Base-by-base conservation (phyloP, 92 coral and sea anemone species). In the Phenganax marumi region DNA sequence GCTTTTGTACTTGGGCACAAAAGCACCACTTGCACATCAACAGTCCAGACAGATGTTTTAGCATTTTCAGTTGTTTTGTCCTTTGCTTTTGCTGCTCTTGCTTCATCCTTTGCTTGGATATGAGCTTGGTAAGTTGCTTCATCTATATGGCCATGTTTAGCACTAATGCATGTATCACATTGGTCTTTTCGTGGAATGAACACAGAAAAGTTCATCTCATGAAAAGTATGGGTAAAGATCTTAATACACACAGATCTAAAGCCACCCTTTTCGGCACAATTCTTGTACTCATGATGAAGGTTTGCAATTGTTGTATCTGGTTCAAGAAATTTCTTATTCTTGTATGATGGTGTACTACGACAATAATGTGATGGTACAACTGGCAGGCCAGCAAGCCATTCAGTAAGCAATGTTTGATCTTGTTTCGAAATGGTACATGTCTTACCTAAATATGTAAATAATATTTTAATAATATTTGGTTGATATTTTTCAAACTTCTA, bases 11-110 rank as follows among this genome's bases (percentile, higher is more conserved):
- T 55, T 56, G 82, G 82, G 25, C 68, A 26, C 9, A 64, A 14
- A 62, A 79, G 84, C 50, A 79, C 84, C 33, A 74, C 84, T 79
- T 79, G 84, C n/a, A 79, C 55, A 62, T 79, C 84, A 3, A 79
- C 12, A 3, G 68, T 79, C 56, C 51, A 50, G 0, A 62, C 66
- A 52, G 68, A 60, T 21, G 26, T 47, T 50, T 26, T 62, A 11
- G 47, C 54, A 53, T 39, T 68, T 46, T 52, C 84, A 22, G 43
- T 26, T 16, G 33, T 17, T 22, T 79, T 79, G 14, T 79, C 84
- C 57, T 61, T 51, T 4, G 47, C 75, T 33, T 79, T 79, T n/a
- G 13, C 84, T 13, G 17, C 51, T 26, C 70, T 50, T 11, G 84
- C 84, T 18, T 79, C 68, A 21, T 62, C 47, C 33, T 79, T 79